Evolutionary conservation across 2,797 vertebrate species (phyloP), one percentile per base, ranked within the genome.

Genomic region (Pseudochromis fuscus): DNA sequence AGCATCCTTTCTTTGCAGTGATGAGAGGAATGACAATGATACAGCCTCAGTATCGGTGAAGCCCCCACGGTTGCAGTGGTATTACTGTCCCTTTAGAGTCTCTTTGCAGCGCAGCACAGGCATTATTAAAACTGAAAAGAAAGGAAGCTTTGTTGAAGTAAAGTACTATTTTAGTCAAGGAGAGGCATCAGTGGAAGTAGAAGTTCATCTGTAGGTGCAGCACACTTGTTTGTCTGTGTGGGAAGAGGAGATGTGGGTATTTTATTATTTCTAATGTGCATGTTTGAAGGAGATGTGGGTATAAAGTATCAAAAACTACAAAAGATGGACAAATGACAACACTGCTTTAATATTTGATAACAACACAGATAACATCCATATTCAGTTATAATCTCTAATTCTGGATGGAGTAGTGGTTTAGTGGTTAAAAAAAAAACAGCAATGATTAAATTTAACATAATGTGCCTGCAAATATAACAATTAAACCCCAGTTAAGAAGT

Each of bases 1-100:
- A 73, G 52, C 50, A 64, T 5, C 10, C 19, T 38, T 40, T 64
- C 48, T 53, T 45, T 19, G 46, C 31, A 35, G 31, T 27, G 40
- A 67, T 44, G 49, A 77, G 52, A 53, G 12, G 57, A 68, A 53
- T 23, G 45, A 73, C 40, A 44, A 60, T 27, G 10, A 37, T 30
- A 52, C 33, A 49, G 68, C 60, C 64, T 67, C 15, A 60, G 50
- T 37, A 16, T 44, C 7, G 11, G 12, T 38, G 40, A 50, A 35
- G 69, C n/a, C 28, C 33, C 37, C 1, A 1, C 9, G n/a, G 38
- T 61, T 1, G 0, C 27, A 33, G 52, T 38, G 35, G 3, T 45
- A 31, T 42, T 0, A 51, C 42, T 24, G 3, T 21, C 25, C n/a
- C 9, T 18, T n/a, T n/a, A 10, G 28, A 56, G 23, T 15, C 24